phyloP scores from a whole-genome alignment of 2,888 invertebrate genomes.

The Quadroppia sp. region DNA sequence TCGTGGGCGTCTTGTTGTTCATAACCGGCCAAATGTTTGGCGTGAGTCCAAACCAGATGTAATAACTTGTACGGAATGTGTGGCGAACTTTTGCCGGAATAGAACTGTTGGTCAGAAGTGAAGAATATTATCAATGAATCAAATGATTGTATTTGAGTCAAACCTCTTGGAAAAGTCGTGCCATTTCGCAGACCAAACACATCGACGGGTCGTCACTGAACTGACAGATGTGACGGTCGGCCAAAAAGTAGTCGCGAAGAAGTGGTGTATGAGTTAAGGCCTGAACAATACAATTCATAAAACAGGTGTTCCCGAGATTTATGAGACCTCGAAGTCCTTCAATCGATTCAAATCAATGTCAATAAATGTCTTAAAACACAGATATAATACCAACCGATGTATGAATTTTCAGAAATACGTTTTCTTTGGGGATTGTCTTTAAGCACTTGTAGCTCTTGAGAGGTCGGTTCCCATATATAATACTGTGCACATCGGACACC shows the following conservation, averaged over 20 bases:
- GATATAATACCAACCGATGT: slow-evolving; percentile 61
- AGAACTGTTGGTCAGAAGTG: slow-evolving; percentile 66
- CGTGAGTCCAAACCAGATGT: slow-evolving; percentile 95
- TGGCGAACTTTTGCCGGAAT: slow-evolving; percentile 81
- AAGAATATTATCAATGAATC: slow-evolving; percentile 8
- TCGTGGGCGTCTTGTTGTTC: slow-evolving; percentile 99
- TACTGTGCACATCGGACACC: slow-evolving; percentile 55
- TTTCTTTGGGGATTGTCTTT: slow-evolving; percentile 71
- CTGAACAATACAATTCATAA: slow-evolving; percentile 97
- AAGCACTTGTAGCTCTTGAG: slow-evolving; percentile 70
- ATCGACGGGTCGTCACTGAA: slow-evolving; percentile 62
- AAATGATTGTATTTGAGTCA: slow-evolving; percentile 3
- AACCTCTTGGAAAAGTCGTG: slow-evolving; percentile 86
- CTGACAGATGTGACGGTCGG: slow-evolving; percentile 83
- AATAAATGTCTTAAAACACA: background rate
- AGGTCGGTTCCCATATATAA: slow-evolving; percentile 73
- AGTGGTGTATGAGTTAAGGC: slow-evolving; percentile 92
- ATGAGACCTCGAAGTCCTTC: slow-evolving; percentile 81
- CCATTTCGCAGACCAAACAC: slow-evolving; percentile 92
- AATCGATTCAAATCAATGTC: slow-evolving; percentile 45
- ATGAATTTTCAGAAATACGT: slow-evolving; percentile 72
- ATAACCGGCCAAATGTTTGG: slow-evolving; percentile 85
- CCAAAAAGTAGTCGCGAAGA: slow-evolving; percentile 88
- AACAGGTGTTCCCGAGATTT: slow-evolving; percentile 95
- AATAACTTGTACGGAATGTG: slow-evolving; percentile 81